Evolutionary conservation across 2,888 invertebrate species (phyloP), one percentile per base, ranked within the genome.

Genomic region (Meiosimyza platycephala): DNA sequence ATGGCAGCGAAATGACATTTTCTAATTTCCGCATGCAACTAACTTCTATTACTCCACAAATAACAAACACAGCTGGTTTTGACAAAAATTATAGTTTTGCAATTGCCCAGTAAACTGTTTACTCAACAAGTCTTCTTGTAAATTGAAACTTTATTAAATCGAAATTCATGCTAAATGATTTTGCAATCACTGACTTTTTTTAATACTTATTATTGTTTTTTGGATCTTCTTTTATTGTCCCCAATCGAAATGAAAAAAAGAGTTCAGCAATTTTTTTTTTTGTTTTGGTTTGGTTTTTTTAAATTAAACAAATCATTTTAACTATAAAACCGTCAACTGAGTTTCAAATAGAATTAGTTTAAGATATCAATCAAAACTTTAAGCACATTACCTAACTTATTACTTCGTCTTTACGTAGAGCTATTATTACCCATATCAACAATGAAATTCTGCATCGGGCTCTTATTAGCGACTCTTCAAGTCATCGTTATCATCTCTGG

Each of bases 401-500:
- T 40, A 40, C 7, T 33, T 33, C 12, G 13, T 13, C 16, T 57
- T 18, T n/a, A 6, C 57, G 13, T 6, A 57, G 11, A 18, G 3
- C 15, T 22, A 57, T 57, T 57, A 28, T 57, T 57, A 28, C 18
- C 1, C 9, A 16, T 33, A 11, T 60, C 40, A 15, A 22, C 68
- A 69, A 69, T 70, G 70, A 63, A 70, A 7, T 63, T 18, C 51
- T 62, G 11, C 16, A 54, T 6, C 47, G 47, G 40, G 16, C 48
- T 18, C 13, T 13, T 70, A 2, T 47, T 67, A 48, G 48, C 67
- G 33, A 12, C 54, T 59, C 22, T 50, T 22, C 51, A 69, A 13
- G 64, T 52, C 72, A 77, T 69, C 54, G 16, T 66, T n/a, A 48
- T 22, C 11, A 11, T 50, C 4, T 66, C 74, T 3, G 78, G 78